These are phyloP conservation scores for Vipera ursinii DNA, from an alignment of 2,797 vertebrate genomes.

Conservation along the genomic window DNA sequence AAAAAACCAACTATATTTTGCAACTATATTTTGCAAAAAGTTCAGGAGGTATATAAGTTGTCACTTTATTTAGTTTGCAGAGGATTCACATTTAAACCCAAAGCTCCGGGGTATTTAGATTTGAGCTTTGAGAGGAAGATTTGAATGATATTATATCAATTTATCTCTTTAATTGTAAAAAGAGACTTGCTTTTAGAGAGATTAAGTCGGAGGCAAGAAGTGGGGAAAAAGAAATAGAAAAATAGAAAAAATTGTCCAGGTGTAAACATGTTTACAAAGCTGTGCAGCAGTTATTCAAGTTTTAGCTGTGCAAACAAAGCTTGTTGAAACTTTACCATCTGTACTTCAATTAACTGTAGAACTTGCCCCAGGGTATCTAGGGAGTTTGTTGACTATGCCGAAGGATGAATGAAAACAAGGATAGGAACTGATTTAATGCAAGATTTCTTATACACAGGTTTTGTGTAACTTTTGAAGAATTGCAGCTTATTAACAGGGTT, in stretches of 20 bases:
- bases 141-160: background rate
- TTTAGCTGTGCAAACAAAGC: conserved; percentile 11
- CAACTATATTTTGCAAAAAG: background rate
- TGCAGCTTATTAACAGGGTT: background rate
- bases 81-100: background rate
- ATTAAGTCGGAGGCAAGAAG: background rate
- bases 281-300: conserved; percentile 24
- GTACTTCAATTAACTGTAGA: conserved; percentile 14
- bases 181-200: background rate
- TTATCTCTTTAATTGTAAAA: background rate
- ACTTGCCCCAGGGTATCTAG: conserved; percentile 9
- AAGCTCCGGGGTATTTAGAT: background rate
- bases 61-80: background rate
- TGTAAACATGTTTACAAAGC: background rate
- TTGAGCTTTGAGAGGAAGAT: background rate
- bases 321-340: conserved; percentile 25
- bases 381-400: background rate
- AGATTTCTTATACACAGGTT: background rate
- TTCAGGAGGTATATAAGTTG: background rate
- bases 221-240: background rate
- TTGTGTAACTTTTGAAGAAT: background rate
- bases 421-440: background rate
- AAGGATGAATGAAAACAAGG: background rate
- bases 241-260: background rate
- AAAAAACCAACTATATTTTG: background rate